Percentiles rank a stretch among this genome's conserved stretches.
These are phyloP conservation scores for Parotocinclus haroldoi DNA, from an alignment of 2,797 vertebrate species.

Conservation along the genomic window DNA sequence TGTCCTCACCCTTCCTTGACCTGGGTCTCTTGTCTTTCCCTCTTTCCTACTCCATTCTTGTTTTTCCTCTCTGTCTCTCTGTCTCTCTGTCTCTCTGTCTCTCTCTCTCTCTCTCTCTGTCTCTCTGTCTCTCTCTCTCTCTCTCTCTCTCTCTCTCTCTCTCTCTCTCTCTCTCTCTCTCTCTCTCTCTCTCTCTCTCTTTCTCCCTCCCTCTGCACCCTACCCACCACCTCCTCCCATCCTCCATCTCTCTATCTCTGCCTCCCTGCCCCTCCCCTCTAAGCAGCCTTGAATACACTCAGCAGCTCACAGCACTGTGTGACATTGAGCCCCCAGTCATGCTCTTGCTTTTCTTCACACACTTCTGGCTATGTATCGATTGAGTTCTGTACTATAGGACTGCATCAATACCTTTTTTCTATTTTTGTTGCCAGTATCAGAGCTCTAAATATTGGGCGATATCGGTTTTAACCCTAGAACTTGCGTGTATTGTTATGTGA, in stretches of 20 bases:
- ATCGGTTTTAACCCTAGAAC: no score
- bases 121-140: constrained; percentile 30
- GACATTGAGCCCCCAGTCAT: neutral
- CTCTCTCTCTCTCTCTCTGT: constrained; percentile 41
- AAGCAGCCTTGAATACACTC: constrained; percentile 10
- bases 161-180: constrained; percentile 24
- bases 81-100: constrained; percentile 35
- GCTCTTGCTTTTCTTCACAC: neutral
- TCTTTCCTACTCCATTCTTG: neutral
- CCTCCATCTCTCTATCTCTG: constrained; percentile 42
- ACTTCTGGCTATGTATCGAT: neutral
- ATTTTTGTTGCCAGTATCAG: no score
- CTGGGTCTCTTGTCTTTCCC: neutral
- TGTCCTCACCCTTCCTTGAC: no score
- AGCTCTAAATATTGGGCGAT: no score
- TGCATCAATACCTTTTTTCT: no score
- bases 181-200: constrained; percentile 20
- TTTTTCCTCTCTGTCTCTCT: constrained; percentile 21
- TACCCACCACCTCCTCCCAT: constrained; percentile 38
- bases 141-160: constrained; percentile 41
- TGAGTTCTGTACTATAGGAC: no score
- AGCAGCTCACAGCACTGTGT: constrained; percentile 40
- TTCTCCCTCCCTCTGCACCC: constrained; percentile 11
- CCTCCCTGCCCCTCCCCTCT: constrained; percentile 30
- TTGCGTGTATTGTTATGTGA: no score